Evolutionary conservation across 2,888 invertebrate genomes (phyloP), one percentile per base, ranked within the genome.

Genomic region (Orgyia antiqua): DNA sequence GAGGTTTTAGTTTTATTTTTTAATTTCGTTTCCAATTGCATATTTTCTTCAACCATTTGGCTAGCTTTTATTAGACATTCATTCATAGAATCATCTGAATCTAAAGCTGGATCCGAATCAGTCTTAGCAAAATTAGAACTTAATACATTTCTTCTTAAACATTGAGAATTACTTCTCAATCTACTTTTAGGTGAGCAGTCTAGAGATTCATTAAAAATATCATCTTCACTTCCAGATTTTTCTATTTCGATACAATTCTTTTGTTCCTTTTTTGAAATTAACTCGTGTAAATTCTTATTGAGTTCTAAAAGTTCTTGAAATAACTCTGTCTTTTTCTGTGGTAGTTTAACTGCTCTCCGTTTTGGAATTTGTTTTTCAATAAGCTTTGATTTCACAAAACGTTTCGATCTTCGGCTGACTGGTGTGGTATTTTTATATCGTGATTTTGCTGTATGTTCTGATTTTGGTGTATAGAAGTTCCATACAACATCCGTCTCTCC

Each of bases 51-150:
- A 3, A 82, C 76, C 21, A 78, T 66, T 55, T 87, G 87, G 53
- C 83, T 87, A 6, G 82, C 86, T 61, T 76, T 78, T 11, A 87
- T 53, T 19, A 87, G 59, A 48, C 74, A 83, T 49, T 87, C 87
- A 63, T 87, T 87, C 70, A 87, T 80, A 12, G 87, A 87, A 52
- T 87, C 87, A 44, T 87, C 87, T 5, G 84, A 87, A 53, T 87
- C 87, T 26, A 86, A 49, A 5, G 75, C 80, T 26, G 66, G 57
- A 25, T 86, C 86, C 0, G 57, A 40, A 13, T 86, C 86, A 3
- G 70, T 58, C 47, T 76, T 77, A 4, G 54, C 45, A 58, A 84
- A 80, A 43, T 80, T 80, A 10, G 82, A 80, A 51, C 82, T 84
- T 10, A 84, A 49, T 1, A 84, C 68, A 68, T 82, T 84, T 55